Percentiles rank a stretch among this genome's conserved stretches.
phyloP scores from a whole-genome alignment of 2,113 vertebrate genomes.

The Paramisgurnus dabryanus region DNA sequence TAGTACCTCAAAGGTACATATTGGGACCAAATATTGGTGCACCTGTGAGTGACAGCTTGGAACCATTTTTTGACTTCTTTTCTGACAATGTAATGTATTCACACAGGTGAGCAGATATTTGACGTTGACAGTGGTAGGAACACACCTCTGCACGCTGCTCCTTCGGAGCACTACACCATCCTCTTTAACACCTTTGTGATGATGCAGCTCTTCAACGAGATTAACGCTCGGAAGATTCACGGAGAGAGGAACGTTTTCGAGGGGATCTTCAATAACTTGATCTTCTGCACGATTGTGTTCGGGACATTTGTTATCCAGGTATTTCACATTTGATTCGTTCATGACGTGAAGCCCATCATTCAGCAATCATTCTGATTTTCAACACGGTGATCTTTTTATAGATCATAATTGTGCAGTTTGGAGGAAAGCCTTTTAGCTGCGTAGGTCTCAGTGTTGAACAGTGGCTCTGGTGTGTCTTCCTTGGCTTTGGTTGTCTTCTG shows the following conservation, averaged over 20 bases:
- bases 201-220: conserved; percentile 99
- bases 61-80: no score
- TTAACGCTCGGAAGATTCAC: conserved; percentile 97
- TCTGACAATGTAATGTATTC: no score
- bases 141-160: conserved; percentile 90
- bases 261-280: conserved; percentile 92
- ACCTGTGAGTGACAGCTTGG: no score
- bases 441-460: conserved; percentile 86
- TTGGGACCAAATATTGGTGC: no score
- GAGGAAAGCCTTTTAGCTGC: conserved; percentile 97
- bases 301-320: conserved; percentile 94
- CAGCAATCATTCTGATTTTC: neutral
- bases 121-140: conserved; percentile 93
- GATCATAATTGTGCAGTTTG: conserved; percentile 95
- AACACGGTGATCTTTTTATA: conserved; percentile 57
- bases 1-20: no score
- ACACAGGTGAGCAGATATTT: conserved; percentile 89
- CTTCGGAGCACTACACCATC: conserved; percentile 97
- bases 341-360: no score
- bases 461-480: conserved; percentile 96
- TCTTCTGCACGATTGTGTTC: conserved; percentile 93
- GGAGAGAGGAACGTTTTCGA: conserved; percentile 97
- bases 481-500: conserved; percentile 91
- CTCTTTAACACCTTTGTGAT: conserved; percentile 98
- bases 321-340: conserved; percentile 38